A percentile compares a stretch with the other conserved stretches of the same genome.
phyloP scores from a whole-genome alignment of 2,888 invertebrate genomes.

The Heliconius erato region DNA sequence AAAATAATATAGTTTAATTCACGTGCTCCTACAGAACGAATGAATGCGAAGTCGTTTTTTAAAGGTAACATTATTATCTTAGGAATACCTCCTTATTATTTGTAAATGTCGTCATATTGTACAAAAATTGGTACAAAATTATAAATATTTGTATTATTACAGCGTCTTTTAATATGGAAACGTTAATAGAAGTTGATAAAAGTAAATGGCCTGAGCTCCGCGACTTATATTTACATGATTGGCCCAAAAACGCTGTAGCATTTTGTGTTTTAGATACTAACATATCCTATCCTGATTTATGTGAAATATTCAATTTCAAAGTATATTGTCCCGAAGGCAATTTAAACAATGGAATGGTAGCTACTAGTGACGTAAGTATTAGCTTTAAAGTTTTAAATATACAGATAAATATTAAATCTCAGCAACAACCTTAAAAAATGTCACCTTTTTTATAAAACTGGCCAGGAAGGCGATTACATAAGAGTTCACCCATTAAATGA shows the following conservation, averaged over 20 bases:
- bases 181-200: constrained; percentile 54
- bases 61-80: too few relatives aligned
- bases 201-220: constrained; percentile 56
- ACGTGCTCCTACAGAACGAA: too few relatives aligned
- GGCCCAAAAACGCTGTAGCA: constrained; percentile 57
- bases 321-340: constrained; percentile 61
- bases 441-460: neutral
- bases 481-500: constrained; percentile 52
- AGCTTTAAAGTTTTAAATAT: neutral
- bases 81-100: too few relatives aligned
- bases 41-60: too few relatives aligned
- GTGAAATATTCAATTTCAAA: constrained; percentile 54
- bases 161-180: constrained; percentile 46
- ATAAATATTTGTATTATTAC: too few relatives aligned
- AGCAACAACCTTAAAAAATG: too few relatives aligned
- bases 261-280: constrained; percentile 56
- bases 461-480: constrained; percentile 19
- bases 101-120: too few relatives aligned
- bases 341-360: constrained; percentile 60
- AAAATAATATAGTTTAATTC: too few relatives aligned
- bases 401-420: too few relatives aligned
- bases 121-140: too few relatives aligned
- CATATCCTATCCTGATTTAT: constrained; percentile 53
- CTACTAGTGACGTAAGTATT: constrained; percentile 54
- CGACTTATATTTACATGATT: constrained; percentile 54